A percentile compares a stretch with the other conserved stretches of the same genome.
These are phyloP conservation scores for Syrmaticus mikado DNA, from an alignment of 2,113 vertebrate species.

Conservation along the genomic window DNA sequence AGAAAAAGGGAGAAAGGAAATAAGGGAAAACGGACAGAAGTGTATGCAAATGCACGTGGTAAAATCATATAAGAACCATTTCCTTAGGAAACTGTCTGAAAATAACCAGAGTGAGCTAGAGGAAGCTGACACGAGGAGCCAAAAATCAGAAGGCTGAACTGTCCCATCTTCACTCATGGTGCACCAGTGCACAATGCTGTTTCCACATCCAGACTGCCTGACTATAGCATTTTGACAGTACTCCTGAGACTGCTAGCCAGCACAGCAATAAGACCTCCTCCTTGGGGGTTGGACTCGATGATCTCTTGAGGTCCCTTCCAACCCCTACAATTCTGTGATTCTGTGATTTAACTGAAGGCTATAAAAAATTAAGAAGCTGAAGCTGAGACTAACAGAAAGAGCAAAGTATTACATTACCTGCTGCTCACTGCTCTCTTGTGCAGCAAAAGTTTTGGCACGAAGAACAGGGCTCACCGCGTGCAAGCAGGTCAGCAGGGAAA, in stretches of 20 bases:
- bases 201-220: not conserved
- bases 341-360: not conserved
- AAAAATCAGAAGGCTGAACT: not conserved
- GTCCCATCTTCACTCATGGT: not conserved
- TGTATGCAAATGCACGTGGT: not conserved
- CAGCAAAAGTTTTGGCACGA: not conserved
- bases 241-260: not conserved
- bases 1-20: not conserved
- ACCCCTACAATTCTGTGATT: too few species aligned
- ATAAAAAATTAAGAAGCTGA: not conserved
- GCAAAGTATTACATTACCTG: not conserved
- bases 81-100: not conserved
- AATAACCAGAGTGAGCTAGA: not conserved
- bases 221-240: not conserved
- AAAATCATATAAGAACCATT: not conserved
- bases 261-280: not conserved
- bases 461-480: not conserved
- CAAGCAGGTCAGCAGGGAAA: not conserved
- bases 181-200: fast-evolving
- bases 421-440: not conserved
- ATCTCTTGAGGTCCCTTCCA: too few species aligned
- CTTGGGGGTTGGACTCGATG: too few species aligned
- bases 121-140: not conserved
- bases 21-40: not conserved
- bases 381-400: not conserved